phyloP scores from a whole-genome alignment of 2,797 vertebrate species.

The Triplophysa bombifrons region DNA sequence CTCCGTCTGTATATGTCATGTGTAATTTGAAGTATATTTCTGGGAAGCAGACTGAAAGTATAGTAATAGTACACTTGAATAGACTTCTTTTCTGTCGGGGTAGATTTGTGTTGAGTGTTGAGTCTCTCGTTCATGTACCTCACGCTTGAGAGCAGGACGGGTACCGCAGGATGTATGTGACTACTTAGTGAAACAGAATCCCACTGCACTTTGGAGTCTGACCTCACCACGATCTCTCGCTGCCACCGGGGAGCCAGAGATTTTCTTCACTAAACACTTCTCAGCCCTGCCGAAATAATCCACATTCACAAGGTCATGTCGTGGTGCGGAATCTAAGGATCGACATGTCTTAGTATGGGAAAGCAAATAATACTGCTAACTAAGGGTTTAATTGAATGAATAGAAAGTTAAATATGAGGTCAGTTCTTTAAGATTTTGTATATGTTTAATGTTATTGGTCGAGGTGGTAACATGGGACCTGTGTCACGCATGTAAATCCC shows the following conservation, averaged over 20 bases:
- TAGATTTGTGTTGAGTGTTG: not conserved
- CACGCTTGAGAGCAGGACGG: constrained; percentile 7
- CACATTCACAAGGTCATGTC: not conserved
- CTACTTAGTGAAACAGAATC: constrained; percentile 62
- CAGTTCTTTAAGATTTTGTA: no score
- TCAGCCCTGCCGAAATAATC: not conserved
- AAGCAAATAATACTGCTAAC: no score
- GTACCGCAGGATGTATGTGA: constrained; percentile 44
- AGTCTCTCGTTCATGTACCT: not conserved
- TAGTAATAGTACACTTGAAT: no score
- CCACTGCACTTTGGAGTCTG: constrained; percentile 58
- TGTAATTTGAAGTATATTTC: no score
- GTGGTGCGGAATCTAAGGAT: not conserved
- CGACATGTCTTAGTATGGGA: not conserved
- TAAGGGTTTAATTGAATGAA: no score
- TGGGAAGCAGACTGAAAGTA: no score
- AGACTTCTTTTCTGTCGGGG: not conserved
- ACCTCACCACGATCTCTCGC: constrained; percentile 52
- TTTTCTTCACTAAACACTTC: constrained; percentile 23
- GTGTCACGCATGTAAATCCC: no score
- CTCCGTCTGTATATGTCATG: no score
- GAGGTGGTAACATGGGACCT: no score
- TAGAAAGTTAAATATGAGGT: no score
- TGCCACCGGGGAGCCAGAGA: constrained; percentile 22
- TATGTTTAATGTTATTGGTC: no score